Evolutionary conservation across 2,797 vertebrate species (phyloP), one percentile per base, ranked within the genome.

Genomic region (Clarias fuscus): DNA sequence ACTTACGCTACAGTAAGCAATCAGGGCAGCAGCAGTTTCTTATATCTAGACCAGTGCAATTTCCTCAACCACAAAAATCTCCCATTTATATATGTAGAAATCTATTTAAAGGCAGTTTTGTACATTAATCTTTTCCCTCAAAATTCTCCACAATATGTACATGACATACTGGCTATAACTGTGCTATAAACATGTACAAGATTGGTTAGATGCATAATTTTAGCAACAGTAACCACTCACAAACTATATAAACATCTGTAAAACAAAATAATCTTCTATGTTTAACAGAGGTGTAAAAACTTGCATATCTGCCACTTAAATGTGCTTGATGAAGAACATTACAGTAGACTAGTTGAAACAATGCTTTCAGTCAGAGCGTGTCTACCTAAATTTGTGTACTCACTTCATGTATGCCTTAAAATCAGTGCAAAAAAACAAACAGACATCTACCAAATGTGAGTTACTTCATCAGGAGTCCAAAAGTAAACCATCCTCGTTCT

Each of bases 401-500:
- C 77, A 58, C 73, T 24, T 62, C 43, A 82, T 1, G 30, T 48
- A 81, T 27, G 17, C 61, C 78, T 80, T 27, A 83, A 65, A 84
- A 84, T 80, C 37, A 84, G 83, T 48, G 56, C 61, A 75, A 64
- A 59, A 62, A 84, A 59, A 43, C 40, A 40, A 85, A 83, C 61
- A 13, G 68, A 79, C 73, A 61, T 27, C 70, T 77, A 72, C 67
- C 77, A 56, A 72, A 83, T 20, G 30, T 8, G 64, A 71, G 62
- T 79, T 70, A 65, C 76, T 58, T 87, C 48, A 86, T 77, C 85
- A 99, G 88, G 96, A 97, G 90, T 99, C 97, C 83, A 99, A 93
- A 91, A 98, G 96, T 48, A 98, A 84, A 67, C 95, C 95, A 87
- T 98, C 97, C 78, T 96, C 96, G 13, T 97, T 95, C 88, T 98